phyloP scores from a whole-genome alignment of 2,888 invertebrate species.

The Brassicogethes aeneus region DNA sequence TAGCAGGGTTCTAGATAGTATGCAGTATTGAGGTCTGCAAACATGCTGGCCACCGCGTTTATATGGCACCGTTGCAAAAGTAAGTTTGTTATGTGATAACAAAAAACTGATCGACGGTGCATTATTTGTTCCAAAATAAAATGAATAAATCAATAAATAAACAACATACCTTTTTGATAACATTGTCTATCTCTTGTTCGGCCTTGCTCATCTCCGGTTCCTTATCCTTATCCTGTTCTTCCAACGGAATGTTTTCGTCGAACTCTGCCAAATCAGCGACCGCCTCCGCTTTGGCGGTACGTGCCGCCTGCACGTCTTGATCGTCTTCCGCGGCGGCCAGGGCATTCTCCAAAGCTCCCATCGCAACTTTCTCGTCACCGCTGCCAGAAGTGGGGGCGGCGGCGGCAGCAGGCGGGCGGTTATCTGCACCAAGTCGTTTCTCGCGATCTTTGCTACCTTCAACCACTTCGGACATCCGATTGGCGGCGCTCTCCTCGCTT shows the following conservation, averaged over 20 bases:
- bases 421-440: constrained; percentile 25
- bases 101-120: constrained; percentile 16
- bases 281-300: constrained; percentile 81
- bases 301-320: constrained; percentile 85
- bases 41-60: constrained; percentile 38
- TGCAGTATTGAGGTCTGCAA: constrained; percentile 27
- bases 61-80: constrained; percentile 36
- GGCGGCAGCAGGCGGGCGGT: constrained; percentile 9
- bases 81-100: constrained; percentile 10
- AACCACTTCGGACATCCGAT: constrained; percentile 49
- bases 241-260: constrained; percentile 88
- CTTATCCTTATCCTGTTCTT: constrained; percentile 51
- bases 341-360: constrained; percentile 67
- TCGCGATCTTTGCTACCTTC: constrained; percentile 40
- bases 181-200: constrained; percentile 60
- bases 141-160: constrained; percentile 3
- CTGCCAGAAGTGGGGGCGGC: constrained; percentile 6
- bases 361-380: constrained; percentile 49
- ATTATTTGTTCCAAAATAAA: constrained; percentile 17
- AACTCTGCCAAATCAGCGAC: constrained; percentile 88
- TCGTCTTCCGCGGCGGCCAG: constrained; percentile 92
- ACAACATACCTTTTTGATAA: constrained; percentile 56
- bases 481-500: constrained; percentile 50
- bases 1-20: constrained; percentile 33
- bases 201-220: constrained; percentile 52